A percentile compares a stretch with the other conserved stretches of the same genome.
Evolutionary conservation across 1,140 invertebrate genomes (phyloP).

Genomic region (Leptopilina clavipes): DNA sequence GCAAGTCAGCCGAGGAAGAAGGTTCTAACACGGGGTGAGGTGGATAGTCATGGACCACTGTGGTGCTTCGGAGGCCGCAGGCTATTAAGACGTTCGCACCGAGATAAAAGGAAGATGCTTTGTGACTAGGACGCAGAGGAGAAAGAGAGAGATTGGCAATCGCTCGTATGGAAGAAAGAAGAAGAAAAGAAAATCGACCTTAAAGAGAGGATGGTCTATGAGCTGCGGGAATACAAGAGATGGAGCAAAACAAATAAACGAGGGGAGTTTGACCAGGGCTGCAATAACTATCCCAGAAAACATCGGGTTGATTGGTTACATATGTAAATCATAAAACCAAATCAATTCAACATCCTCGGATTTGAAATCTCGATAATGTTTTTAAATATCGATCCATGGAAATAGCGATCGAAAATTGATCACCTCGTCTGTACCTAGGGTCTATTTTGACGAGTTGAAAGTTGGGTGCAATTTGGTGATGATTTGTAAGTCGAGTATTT

Average conservation of each 20-base stretch:
- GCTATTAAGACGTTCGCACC: slow-evolving; percentile 73
- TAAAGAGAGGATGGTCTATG: slow-evolving; percentile 31
- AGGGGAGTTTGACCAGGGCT: slow-evolving; percentile 49
- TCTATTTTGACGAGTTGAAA: no score
- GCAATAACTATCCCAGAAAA: slow-evolving; percentile 22
- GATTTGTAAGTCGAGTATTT: no score
- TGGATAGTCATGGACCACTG: slow-evolving; percentile 15
- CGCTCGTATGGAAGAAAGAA: slow-evolving; percentile 30
- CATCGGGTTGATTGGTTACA: neutral
- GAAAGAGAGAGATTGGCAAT: neutral
- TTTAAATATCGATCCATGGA: no score
- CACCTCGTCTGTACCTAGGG: no score
- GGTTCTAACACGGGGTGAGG: slow-evolving; percentile 30
- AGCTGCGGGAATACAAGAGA: slow-evolving; percentile 34
- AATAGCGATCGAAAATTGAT: no score
- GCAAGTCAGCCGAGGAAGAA: slow-evolving; percentile 2
- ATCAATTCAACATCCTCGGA: no score
- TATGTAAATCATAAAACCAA: neutral
- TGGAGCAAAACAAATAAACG: slow-evolving; percentile 62
- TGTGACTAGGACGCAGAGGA: slow-evolving; percentile 6
- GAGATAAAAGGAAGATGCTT: slow-evolving; percentile 69
- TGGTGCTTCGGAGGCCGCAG: slow-evolving; percentile 48
- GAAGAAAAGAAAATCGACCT: neutral
- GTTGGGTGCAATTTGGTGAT: no score
- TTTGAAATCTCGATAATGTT: no score